Percentiles rank a stretch among this genome's conserved stretches.
These are phyloP conservation scores for Tapirus indicus DNA, from an alignment of 2,797 vertebrate species.

Conservation along the genomic window DNA sequence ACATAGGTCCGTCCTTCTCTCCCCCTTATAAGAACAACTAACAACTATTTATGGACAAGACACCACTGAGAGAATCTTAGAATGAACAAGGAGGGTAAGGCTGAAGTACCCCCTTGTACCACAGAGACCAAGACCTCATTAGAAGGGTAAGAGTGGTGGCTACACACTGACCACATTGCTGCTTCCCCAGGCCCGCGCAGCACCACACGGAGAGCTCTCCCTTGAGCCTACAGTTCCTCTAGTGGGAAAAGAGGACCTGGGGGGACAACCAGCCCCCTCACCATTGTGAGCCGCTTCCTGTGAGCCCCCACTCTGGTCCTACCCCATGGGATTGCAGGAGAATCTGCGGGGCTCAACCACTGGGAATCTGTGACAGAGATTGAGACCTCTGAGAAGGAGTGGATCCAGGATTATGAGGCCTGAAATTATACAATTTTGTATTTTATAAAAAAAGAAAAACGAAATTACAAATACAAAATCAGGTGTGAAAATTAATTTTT, in stretches of 20 bases:
- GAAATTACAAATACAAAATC: constrained; percentile 29
- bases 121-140: not conserved
- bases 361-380: not conserved
- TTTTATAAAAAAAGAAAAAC: not conserved
- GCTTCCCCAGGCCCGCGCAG: too few relatives aligned
- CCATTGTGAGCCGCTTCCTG: not conserved
- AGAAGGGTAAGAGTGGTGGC: not conserved
- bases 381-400: not conserved
- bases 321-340: too few relatives aligned
- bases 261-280: not conserved
- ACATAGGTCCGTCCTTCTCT: not conserved
- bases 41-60: not conserved
- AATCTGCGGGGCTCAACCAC: not conserved
- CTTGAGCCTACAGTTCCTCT: too few relatives aligned
- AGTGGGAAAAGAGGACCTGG: not conserved
- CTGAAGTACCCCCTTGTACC: not conserved
- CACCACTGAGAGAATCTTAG: not conserved
- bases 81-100: too few relatives aligned
- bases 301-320: not conserved
- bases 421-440: not conserved
- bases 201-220: fast-evolving
- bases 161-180: fast-evolving
- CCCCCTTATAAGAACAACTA: not conserved
- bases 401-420: not conserved
- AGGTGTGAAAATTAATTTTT: not conserved